phyloP scores from a whole-genome alignment of 2,888 invertebrate species.

The Thera britannica region DNA sequence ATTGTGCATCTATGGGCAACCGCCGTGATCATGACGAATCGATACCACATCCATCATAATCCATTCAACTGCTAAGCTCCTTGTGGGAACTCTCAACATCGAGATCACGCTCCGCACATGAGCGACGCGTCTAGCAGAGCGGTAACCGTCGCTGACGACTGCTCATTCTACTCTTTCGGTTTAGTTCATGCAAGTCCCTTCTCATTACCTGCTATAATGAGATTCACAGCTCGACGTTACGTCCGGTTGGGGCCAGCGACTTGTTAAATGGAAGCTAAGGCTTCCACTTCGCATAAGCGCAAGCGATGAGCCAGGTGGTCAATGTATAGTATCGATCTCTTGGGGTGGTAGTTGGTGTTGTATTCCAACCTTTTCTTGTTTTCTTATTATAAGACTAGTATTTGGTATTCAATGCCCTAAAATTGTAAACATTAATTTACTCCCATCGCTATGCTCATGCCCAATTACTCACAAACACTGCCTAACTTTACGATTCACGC shows the following conservation, averaged over 20 bases:
- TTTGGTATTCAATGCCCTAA: neutral
- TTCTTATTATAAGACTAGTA: neutral
- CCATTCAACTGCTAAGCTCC: slow-evolving; percentile 38
- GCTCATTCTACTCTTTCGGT: slow-evolving; percentile 9
- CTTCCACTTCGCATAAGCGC: neutral
- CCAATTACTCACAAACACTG: slow-evolving; percentile 14
- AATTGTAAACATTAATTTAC: neutral
- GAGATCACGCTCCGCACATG: neutral
- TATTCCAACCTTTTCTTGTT: neutral
- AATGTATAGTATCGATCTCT: neutral
- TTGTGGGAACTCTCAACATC: slow-evolving; percentile 31
- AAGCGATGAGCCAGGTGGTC: slow-evolving; percentile 11
- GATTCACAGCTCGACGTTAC: slow-evolving; percentile 34
- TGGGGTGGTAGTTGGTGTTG: neutral
- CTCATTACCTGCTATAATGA: slow-evolving; percentile 33
- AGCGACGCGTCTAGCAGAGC: slow-evolving; percentile 28
- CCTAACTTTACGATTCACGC: slow-evolving; percentile 32
- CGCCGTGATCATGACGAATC: slow-evolving; percentile 39
- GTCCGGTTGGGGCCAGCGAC: slow-evolving; percentile 32
- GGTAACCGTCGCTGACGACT: neutral
- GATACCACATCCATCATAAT: slow-evolving; percentile 41
- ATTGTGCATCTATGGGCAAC: slow-evolving; percentile 35
- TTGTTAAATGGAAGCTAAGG: slow-evolving; percentile 28
- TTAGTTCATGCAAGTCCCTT: slow-evolving; percentile 23
- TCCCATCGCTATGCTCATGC: slow-evolving; percentile 20